A percentile compares a stretch with the other conserved stretches of the same genome.
These are phyloP conservation scores for Cecidostiba fungosa DNA, from an alignment of 2,888 invertebrate species.

Conservation along the genomic window DNA sequence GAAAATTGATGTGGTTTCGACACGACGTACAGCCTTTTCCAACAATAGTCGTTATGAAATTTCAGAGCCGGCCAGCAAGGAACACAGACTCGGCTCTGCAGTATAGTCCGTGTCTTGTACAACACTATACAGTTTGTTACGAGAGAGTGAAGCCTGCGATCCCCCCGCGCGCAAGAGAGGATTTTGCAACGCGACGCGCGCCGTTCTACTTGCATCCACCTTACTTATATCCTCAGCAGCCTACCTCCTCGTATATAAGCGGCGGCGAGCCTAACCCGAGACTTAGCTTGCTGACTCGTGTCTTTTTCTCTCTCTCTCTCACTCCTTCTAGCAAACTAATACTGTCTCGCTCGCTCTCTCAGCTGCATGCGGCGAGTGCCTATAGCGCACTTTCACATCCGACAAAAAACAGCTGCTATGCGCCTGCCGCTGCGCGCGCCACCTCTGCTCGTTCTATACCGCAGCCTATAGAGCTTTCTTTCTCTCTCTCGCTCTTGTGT, in stretches of 20 bases:
- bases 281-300: slow-evolving; percentile 54
- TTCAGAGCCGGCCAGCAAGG: slow-evolving; percentile 63
- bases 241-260: slow-evolving; percentile 19
- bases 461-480: background rate
- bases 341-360: slow-evolving; percentile 18
- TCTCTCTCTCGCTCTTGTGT: background rate
- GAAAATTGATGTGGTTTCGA: slow-evolving; percentile 72
- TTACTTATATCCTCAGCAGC: slow-evolving; percentile 58
- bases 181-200: slow-evolving; percentile 72
- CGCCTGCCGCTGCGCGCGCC: slow-evolving; percentile 24
- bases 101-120: slow-evolving; percentile 63
- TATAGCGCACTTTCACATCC: slow-evolving; percentile 72
- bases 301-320: slow-evolving; percentile 6
- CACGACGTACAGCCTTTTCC: slow-evolving; percentile 67
- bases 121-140: slow-evolving; percentile 42
- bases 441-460: background rate
- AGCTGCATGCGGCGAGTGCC: slow-evolving; percentile 5
- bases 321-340: background rate
- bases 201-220: slow-evolving; percentile 74
- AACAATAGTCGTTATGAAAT: slow-evolving; percentile 75
- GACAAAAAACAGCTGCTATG: slow-evolving; percentile 67
- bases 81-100: slow-evolving; percentile 17
- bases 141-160: slow-evolving; percentile 64
- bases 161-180: slow-evolving; percentile 68
- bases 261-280: slow-evolving; percentile 25